Evolutionary conservation across 2,888 invertebrate genomes (phyloP).

Genomic region (Yponomeuta sedellus): DNA sequence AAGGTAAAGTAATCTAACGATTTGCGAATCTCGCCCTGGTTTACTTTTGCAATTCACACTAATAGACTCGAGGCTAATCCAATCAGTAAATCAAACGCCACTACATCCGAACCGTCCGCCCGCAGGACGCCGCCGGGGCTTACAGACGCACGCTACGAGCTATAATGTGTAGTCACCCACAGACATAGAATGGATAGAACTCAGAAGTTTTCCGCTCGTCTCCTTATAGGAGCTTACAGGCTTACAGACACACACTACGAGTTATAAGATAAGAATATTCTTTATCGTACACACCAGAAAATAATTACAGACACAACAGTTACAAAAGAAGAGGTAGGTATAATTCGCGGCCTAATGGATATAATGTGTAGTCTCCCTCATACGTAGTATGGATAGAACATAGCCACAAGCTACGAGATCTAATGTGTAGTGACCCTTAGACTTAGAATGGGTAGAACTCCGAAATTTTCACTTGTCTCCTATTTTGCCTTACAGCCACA

Average conservation of each 20-base stretch:
- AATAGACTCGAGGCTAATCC: conserved; percentile 18
- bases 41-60: not conserved
- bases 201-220: not conserved
- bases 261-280: too few relatives aligned
- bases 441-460: too few relatives aligned
- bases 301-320: too few relatives aligned
- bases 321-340: too few relatives aligned
- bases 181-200: not conserved
- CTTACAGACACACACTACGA: conserved; percentile 56
- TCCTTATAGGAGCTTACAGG: conserved; percentile 44
- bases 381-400: too few relatives aligned
- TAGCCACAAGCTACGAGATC: conserved; percentile 37
- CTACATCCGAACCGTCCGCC: conserved; percentile 33
- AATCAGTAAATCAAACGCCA: conserved; percentile 58
- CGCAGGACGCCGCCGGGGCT: conserved; percentile 62
- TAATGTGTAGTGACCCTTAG: conserved; percentile 61
- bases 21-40: not conserved
- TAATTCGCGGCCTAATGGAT: too few relatives aligned
- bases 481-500: conserved; percentile 48
- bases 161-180: conserved; percentile 56
- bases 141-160: conserved; percentile 52
- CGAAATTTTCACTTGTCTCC: too few relatives aligned
- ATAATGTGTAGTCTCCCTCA: too few relatives aligned
- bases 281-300: too few relatives aligned
- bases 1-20: not conserved